Percentiles rank a stretch among this genome's conserved stretches.
Conservation (phyloP, 92 coral and sea anemone species). For the Zoanthus gigantus region DNA sequence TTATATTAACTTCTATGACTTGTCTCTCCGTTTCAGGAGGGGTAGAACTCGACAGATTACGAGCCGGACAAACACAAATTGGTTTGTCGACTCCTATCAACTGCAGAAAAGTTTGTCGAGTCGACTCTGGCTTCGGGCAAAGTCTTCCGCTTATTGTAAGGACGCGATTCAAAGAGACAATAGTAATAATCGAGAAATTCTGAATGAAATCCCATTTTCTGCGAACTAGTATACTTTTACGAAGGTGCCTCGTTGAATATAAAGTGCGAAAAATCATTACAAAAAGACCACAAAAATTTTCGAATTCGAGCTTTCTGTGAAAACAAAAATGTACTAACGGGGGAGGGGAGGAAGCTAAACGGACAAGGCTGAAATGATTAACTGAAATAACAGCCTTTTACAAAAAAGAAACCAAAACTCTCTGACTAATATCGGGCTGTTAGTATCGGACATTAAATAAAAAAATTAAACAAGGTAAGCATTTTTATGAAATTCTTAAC, state of each 20-base stretch:
- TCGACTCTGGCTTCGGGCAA: conserved; percentile 58
- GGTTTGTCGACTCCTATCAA: conserved; percentile 64
- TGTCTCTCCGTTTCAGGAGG: conserved; percentile 36
- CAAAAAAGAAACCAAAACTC: no score
- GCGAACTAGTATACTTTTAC: neutral
- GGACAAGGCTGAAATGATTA: no score
- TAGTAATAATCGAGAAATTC: conserved; percentile 54
- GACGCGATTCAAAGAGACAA: conserved; percentile 57
- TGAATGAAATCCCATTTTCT: conserved; percentile 36
- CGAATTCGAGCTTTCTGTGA: neutral
- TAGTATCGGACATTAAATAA: no score
- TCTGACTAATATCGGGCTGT: no score
- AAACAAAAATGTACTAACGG: neutral
- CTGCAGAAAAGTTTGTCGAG: conserved; percentile 59
- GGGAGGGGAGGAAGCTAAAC: neutral
- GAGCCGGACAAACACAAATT: conserved; percentile 64
- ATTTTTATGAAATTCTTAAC: neutral
- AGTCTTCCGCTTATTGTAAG: conserved; percentile 47
- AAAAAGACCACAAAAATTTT: neutral
- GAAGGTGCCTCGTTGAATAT: neutral
- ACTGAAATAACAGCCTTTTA: no score
- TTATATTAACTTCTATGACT: conserved; percentile 54
- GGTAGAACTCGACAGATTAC: conserved; percentile 46
- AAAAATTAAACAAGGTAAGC: neutral
- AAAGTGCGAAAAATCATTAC: neutral